phyloP scores from a whole-genome alignment of 2,797 vertebrate genomes.

The Allobates femoralis region DNA sequence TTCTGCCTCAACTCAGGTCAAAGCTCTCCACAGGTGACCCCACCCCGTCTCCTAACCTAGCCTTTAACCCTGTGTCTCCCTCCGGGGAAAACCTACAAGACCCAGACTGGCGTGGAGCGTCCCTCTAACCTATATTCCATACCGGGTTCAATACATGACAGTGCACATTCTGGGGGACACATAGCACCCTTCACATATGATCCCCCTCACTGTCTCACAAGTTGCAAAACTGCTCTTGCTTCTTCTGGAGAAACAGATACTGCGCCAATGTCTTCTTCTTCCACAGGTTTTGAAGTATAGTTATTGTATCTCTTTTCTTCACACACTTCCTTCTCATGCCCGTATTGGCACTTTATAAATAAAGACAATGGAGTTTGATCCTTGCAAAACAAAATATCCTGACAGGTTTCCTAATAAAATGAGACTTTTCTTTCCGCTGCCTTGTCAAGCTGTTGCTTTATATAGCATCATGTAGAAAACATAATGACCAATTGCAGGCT shows the following conservation, averaged over 20 bases:
- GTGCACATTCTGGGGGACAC: no score
- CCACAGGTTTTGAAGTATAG: not conserved
- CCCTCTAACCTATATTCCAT: no score
- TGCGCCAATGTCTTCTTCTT: not conserved
- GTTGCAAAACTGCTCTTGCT: not conserved
- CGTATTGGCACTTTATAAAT: not conserved
- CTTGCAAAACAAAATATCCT: not conserved
- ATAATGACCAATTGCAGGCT: slow-evolving; percentile 10
- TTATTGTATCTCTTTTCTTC: not conserved
- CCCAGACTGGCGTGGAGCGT: no score
- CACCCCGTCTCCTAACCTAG: no score
- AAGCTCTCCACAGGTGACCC: no score
- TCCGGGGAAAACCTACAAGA: no score
- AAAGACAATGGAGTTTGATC: not conserved
- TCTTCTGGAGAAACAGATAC: not conserved
- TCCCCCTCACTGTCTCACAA: no score
- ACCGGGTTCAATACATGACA: no score
- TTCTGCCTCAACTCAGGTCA: no score
- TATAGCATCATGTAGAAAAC: not conserved
- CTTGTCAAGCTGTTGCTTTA: not conserved
- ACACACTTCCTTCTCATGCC: not conserved
- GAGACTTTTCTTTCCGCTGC: not conserved
- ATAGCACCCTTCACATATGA: no score
- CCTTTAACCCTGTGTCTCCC: no score
- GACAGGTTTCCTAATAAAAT: not conserved